Evolutionary conservation across 2,888 invertebrate genomes (phyloP), one percentile per base, ranked within the genome.

Genomic region (Tipula helvola): DNA sequence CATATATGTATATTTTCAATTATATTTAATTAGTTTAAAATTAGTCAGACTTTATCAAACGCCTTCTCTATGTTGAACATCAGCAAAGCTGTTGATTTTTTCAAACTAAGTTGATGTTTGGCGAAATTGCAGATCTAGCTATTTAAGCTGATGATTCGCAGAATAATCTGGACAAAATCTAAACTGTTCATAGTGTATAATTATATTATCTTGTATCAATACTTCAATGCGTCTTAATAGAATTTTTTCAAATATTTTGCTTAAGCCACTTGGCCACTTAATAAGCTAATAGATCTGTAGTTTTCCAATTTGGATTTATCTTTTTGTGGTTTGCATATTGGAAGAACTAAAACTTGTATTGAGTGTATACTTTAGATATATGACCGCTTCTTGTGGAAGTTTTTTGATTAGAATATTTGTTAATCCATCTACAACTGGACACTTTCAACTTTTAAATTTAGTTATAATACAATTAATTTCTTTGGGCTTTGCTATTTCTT

Each of bases 111-210:
- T n/a, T n/a, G n/a, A n/a, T n/a, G n/a, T n/a, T n/a, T n/a, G n/a
- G n/a, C n/a, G n/a, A n/a, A n/a, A n/a, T n/a, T n/a, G n/a, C n/a
- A n/a, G n/a, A n/a, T n/a, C n/a, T n/a, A n/a, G n/a, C n/a, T n/a
- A n/a, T n/a, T n/a, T n/a, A n/a, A n/a, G n/a, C n/a, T n/a, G n/a
- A n/a, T n/a, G n/a, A n/a, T n/a, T n/a, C n/a, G n/a, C n/a, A n/a
- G 89, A 89, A 87, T 89, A 90, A 3, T 87, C 87, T 13, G 86
- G 71, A 47, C 89, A 86, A 86, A 89, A 89, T 28, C 83, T 18
- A 83, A 83, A 83, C 36, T 83, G 83, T 36, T 83, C 8, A 18
- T 83, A 16, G 83, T 1, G 18, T 83, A 83, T 83, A 8, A 83
- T 36, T 28, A 8, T 16, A 36, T 83, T 18, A 28, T 83, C 83